phyloP scores from a whole-genome alignment of 2,797 vertebrate genomes.

The Cheirogaleus major region DNA sequence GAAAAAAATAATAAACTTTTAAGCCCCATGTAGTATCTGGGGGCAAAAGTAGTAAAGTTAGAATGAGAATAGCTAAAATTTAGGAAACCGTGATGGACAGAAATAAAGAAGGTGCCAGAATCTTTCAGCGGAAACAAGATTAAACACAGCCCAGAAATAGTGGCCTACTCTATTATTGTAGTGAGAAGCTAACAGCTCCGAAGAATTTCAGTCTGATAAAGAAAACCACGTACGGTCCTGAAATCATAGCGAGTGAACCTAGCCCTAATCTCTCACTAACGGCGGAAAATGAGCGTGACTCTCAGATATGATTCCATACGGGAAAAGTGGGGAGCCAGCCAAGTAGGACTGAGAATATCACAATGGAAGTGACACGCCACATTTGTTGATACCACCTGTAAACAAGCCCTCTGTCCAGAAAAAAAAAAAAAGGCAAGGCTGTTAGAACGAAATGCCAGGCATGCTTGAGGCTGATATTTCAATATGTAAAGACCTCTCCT shows the following conservation, averaged over 20 bases:
- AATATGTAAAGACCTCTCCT: not conserved
- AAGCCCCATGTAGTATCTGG: not conserved
- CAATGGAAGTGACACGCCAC: not conserved
- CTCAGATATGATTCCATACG: conserved; percentile 24
- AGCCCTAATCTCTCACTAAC: conserved; percentile 20
- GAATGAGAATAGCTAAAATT: not conserved
- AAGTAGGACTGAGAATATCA: conserved; percentile 25
- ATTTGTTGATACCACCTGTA: conserved; percentile 48
- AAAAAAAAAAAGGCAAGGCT: not conserved
- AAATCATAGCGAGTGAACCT: not conserved
- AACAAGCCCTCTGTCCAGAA: conserved; percentile 6
- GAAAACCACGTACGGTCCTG: conserved; percentile 32
- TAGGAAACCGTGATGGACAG: not conserved
- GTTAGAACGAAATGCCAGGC: conserved; percentile 47
- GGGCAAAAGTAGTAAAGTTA: not conserved
- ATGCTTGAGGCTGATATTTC: not conserved
- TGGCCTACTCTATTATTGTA: not conserved
- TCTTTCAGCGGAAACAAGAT: not conserved
- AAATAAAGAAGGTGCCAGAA: not conserved
- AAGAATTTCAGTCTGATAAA: conserved; percentile 68
- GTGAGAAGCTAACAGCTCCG: not conserved
- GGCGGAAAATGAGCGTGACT: conserved; percentile 38
- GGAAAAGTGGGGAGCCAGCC: not conserved
- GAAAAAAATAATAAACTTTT: not conserved
- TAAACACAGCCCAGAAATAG: conserved; percentile 44